A percentile compares a stretch with the other conserved stretches of the same genome.
phyloP scores from a whole-genome alignment of 2,888 invertebrate species.

The Metallyticus violacea region DNA sequence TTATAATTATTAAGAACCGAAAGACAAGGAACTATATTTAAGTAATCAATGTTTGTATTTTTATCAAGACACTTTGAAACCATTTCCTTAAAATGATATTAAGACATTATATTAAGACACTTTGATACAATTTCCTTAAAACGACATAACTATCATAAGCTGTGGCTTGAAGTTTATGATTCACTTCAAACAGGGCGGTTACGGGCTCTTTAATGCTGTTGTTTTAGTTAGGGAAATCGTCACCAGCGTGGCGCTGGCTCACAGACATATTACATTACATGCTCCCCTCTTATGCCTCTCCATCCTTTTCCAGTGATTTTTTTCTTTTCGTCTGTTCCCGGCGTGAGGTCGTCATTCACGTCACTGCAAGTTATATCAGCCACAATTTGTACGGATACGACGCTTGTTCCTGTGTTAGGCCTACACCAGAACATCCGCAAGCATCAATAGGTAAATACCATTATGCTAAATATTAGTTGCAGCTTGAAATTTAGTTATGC shows the following conservation, averaged over 20 bases:
- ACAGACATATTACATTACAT: neutral
- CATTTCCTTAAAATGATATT: too few species aligned
- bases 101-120: too few species aligned
- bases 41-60: too few species aligned
- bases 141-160: too few species aligned
- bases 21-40: too few species aligned
- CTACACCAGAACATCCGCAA: neutral
- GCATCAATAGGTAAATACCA: neutral
- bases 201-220: too few species aligned
- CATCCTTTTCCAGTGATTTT: neutral
- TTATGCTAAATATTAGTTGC: neutral
- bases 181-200: neutral
- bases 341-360: neutral
- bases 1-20: too few species aligned
- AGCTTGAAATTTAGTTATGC: neutral
- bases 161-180: too few species aligned
- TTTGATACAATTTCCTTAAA: too few species aligned
- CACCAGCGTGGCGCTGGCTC: neutral
- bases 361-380: neutral
- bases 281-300: neutral
- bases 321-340: too few species aligned
- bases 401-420: too few species aligned
- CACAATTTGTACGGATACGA: neutral
- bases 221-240: neutral
- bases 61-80: too few species aligned